These are phyloP conservation scores for Marronus borbonicus DNA, from an alignment of 2,888 invertebrate genomes.

Conservation along the genomic window DNA sequence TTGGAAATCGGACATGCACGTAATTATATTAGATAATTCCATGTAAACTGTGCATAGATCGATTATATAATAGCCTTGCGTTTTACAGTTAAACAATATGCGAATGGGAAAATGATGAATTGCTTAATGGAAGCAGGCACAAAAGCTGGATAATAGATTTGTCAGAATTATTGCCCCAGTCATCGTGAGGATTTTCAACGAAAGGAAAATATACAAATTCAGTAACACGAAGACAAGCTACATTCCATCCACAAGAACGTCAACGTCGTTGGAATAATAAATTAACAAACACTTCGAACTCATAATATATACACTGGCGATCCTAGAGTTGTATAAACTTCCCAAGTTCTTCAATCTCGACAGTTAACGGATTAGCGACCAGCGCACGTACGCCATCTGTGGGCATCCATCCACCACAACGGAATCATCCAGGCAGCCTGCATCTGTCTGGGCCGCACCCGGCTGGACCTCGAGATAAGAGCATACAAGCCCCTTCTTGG, in stretches of 20 bases:
- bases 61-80: not conserved
- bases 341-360: slow-evolving; percentile 29
- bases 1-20: not conserved
- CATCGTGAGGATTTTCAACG: not conserved
- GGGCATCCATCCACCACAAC: slow-evolving; percentile 9
- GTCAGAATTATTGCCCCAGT: not conserved
- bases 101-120: not conserved
- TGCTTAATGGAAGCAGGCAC: not conserved
- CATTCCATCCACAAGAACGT: not conserved
- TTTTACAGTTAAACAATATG: not conserved
- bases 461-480: slow-evolving; percentile 33
- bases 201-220: not conserved
- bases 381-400: slow-evolving; percentile 35
- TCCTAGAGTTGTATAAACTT: slow-evolving; percentile 24
- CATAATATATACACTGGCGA: slow-evolving; percentile 6
- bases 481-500: not conserved
- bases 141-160: not conserved
- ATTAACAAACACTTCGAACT: slow-evolving; percentile 9
- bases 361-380: slow-evolving; percentile 38
- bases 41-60: not conserved
- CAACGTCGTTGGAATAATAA: not conserved
- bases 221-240: not conserved
- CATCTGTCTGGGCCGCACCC: slow-evolving; percentile 26
- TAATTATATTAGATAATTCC: not conserved
- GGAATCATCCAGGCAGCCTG: slow-evolving; percentile 16